These are phyloP conservation scores for Malacoraja senta DNA, from an alignment of 2,797 vertebrate species.

Conservation along the genomic window DNA sequence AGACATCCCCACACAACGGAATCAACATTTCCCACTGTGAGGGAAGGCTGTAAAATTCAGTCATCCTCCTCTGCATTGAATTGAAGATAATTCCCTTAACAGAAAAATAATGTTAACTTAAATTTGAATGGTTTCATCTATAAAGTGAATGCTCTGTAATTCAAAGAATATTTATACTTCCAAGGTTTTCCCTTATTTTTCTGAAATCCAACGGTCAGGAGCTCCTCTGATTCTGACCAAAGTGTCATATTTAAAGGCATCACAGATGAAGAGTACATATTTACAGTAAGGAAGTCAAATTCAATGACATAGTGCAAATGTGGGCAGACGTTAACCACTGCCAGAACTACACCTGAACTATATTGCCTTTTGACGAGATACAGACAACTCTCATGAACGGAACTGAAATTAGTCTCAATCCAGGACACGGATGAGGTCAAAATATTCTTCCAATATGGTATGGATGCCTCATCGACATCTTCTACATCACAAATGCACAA, in stretches of 20 bases:
- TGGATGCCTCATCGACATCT: neutral
- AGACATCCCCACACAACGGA: too few relatives aligned
- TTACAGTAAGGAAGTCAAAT: constrained; percentile 41
- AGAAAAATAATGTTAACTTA: neutral
- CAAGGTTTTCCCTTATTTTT: constrained; percentile 40
- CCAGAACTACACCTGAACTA: constrained; percentile 40
- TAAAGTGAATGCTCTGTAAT: constrained; percentile 33
- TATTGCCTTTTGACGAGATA: constrained; percentile 43
- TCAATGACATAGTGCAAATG: constrained; percentile 40
- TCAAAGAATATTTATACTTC: constrained; percentile 43
- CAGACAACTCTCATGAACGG: constrained; percentile 41
- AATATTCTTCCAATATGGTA: neutral
- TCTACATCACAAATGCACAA: constrained; percentile 44
- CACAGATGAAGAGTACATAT: constrained; percentile 41
- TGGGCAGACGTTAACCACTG: constrained; percentile 40
- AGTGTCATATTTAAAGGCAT: constrained; percentile 42
- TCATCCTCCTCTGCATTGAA: too few relatives aligned
- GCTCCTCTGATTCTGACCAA: constrained; percentile 27
- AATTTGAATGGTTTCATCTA: neutral
- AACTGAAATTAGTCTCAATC: constrained; percentile 41
- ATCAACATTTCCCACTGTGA: too few relatives aligned
- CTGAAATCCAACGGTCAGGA: constrained; percentile 42
- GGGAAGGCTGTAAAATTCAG: too few relatives aligned
- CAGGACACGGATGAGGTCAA: constrained; percentile 39
- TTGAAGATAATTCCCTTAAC: neutral